Conservation (phyloP, 2,888 invertebrate species). For the Netelia inedita region DNA sequence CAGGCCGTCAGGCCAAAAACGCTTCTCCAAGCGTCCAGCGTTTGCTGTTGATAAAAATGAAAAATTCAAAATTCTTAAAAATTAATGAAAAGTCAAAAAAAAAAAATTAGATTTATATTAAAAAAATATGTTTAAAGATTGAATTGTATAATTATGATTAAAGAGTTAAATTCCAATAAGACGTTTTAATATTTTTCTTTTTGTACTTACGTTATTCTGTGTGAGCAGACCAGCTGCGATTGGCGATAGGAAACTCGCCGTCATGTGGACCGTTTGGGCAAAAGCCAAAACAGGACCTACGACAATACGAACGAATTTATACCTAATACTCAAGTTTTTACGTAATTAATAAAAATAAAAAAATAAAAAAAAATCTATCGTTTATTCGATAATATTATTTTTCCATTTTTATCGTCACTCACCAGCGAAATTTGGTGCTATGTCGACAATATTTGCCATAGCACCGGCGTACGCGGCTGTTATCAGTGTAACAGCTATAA, state of each 20-base stretch:
- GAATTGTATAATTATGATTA: constrained; percentile 22
- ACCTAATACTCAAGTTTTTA: not conserved
- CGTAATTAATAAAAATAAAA: constrained; percentile 1
- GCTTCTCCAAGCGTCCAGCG: constrained; percentile 87
- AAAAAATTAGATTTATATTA: constrained; percentile 11
- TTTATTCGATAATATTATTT: not conserved
- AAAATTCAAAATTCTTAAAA: constrained; percentile 21
- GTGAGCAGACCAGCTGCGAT: constrained; percentile 88
- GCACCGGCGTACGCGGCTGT: constrained; percentile 91
- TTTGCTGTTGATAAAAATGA: constrained; percentile 80
- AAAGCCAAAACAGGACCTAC: constrained; percentile 89
- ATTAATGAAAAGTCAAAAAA: not conserved
- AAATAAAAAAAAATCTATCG: not conserved
- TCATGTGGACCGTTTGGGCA: constrained; percentile 92
- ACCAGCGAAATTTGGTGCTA: constrained; percentile 92
- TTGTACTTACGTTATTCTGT: constrained; percentile 86
- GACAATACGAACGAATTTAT: constrained; percentile 17
- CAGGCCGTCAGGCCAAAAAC: constrained; percentile 89
- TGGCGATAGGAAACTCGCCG: constrained; percentile 90
- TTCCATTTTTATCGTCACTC: constrained; percentile 53
- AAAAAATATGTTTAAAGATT: not conserved
- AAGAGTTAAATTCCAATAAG: constrained; percentile 10
- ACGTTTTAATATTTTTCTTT: not conserved
- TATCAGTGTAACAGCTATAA: constrained; percentile 89
- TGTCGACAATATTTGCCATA: constrained; percentile 92